phyloP scores from a whole-genome alignment of 1,140 invertebrate genomes.

The Brachystomella parvula region DNA sequence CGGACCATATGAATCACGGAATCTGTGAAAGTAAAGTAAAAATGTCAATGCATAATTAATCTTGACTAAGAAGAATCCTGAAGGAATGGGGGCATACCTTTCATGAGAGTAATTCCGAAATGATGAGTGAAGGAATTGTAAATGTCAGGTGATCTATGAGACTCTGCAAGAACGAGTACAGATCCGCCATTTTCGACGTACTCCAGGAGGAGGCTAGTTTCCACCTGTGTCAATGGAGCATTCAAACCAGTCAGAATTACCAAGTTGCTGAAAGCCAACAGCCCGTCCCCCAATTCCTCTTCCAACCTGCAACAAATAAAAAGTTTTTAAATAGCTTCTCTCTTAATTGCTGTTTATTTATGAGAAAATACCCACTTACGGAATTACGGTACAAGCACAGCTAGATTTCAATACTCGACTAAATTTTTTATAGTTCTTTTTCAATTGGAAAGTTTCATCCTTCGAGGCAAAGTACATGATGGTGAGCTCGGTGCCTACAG shows the following conservation, averaged over 20 bases:
- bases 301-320: slow-evolving; percentile 23
- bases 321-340: not conserved
- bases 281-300: slow-evolving; percentile 34
- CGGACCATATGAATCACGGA: slow-evolving; percentile 88
- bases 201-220: slow-evolving; percentile 23
- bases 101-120: slow-evolving; percentile 29
- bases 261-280: slow-evolving; percentile 29
- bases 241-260: slow-evolving; percentile 33
- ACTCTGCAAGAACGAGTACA: slow-evolving; percentile 32
- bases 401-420: slow-evolving; percentile 73
- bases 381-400: slow-evolving; percentile 38
- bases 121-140: slow-evolving; percentile 35
- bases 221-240: slow-evolving; percentile 26
- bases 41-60: not conserved
- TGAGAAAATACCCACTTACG: slow-evolving; percentile 17
- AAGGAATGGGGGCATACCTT: slow-evolving; percentile 15
- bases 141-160: slow-evolving; percentile 20
- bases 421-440: slow-evolving; percentile 78
- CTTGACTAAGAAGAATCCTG: slow-evolving; percentile 5
- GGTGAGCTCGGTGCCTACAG: slow-evolving; percentile 22
- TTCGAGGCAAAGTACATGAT: slow-evolving; percentile 76
- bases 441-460: slow-evolving; percentile 78
- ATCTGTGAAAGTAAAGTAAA: slow-evolving; percentile 50
- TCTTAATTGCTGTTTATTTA: not conserved
- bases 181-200: slow-evolving; percentile 35